A percentile compares a stretch with the other conserved stretches of the same genome.
phyloP scores from a whole-genome alignment of 2,113 vertebrate genomes.

The Xerus inauris region DNA sequence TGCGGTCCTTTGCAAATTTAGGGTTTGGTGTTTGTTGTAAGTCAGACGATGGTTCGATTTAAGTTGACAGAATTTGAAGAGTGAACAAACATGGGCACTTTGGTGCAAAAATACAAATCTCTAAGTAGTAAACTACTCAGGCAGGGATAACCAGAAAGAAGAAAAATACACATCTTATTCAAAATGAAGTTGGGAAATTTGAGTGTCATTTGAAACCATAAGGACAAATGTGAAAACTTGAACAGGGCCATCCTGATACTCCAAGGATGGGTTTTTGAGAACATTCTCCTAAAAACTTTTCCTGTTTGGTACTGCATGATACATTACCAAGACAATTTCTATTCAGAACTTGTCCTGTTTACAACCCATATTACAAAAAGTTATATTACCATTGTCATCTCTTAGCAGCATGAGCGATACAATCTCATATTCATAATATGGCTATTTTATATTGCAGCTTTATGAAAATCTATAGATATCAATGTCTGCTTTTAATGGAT shows the following conservation, averaged over 20 bases:
- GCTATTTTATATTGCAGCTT: slow-evolving; percentile 79
- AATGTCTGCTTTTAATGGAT: slow-evolving; percentile 82
- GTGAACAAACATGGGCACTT: slow-evolving; percentile 53
- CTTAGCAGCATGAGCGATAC: slow-evolving; percentile 74
- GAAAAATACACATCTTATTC: background rate
- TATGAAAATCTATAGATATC: slow-evolving; percentile 84
- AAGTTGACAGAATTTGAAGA: slow-evolving; percentile 71
- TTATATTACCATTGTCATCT: slow-evolving; percentile 72
- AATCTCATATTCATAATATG: slow-evolving; percentile 80
- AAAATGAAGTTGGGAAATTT: slow-evolving; percentile 22
- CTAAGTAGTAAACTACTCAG: background rate
- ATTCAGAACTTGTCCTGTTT: slow-evolving; percentile 74
- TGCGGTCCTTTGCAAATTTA: slow-evolving; percentile 72
- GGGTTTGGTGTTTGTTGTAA: slow-evolving; percentile 9
- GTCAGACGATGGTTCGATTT: slow-evolving; percentile 78
- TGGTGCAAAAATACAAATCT: slow-evolving; percentile 17
- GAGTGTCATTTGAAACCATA: background rate
- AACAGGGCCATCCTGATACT: background rate
- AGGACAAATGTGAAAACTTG: background rate
- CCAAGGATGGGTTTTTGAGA: background rate
- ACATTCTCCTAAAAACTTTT: slow-evolving; percentile 22
- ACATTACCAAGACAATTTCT: slow-evolving; percentile 65
- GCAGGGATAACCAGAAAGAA: background rate
- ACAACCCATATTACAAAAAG: slow-evolving; percentile 65
- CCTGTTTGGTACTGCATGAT: slow-evolving; percentile 34